These are phyloP conservation scores for Eucidaris tribuloides DNA, from an alignment of 35 echinoderm and acorn worm species.

Conservation along the genomic window DNA sequence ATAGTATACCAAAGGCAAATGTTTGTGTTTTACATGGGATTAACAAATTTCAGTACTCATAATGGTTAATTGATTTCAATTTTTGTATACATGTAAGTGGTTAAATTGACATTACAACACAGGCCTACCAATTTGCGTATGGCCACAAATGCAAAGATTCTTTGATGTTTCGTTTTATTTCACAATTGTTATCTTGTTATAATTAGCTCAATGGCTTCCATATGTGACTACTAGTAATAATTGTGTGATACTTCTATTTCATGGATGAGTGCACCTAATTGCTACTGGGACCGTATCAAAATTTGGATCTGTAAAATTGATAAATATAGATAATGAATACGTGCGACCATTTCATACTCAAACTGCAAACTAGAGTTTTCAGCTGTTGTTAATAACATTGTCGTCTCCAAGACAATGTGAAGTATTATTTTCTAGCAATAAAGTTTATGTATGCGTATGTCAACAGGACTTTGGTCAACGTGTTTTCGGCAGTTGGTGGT, in stretches of 20 bases:
- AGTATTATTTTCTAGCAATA: not conserved
- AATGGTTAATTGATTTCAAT: not conserved
- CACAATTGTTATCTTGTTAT: too few relatives aligned
- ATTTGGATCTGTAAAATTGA: not conserved
- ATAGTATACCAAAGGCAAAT: too few relatives aligned
- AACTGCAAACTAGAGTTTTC: not conserved
- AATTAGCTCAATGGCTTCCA: too few relatives aligned
- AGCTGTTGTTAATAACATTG: too few relatives aligned
- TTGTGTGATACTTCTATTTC: too few relatives aligned
- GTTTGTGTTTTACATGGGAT: not conserved
- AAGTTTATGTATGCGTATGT: not conserved
- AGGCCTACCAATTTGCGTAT: not conserved
- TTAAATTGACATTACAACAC: not conserved
- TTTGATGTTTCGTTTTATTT: too few relatives aligned
- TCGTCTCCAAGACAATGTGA: not conserved
- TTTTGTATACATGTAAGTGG: not conserved
- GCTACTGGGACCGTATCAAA: not conserved
- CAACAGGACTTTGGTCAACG: slow-evolving; percentile 74
- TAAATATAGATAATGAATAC: not conserved
- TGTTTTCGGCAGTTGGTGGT: slow-evolving; percentile 72
- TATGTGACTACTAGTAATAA: too few relatives aligned
- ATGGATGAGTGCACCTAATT: not conserved
- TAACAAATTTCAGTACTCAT: not conserved
- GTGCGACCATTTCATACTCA: not conserved
- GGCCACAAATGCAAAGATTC: not conserved